These are phyloP conservation scores for Montipora capricornis DNA, from an alignment of 64 coral and sea anemone genomes.

Conservation along the genomic window DNA sequence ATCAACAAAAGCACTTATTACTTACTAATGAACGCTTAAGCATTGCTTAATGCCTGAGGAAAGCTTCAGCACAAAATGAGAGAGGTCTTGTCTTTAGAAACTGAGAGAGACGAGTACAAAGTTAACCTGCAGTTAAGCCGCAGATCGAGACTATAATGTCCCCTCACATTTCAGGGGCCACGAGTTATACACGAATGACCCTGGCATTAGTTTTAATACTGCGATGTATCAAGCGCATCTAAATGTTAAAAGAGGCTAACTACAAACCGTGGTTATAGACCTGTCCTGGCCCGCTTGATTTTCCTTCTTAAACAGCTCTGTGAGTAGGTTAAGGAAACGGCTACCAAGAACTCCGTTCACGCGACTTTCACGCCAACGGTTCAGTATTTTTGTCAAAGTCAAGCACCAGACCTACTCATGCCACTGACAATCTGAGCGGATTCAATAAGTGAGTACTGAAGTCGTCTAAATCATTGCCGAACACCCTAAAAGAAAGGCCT, in stretches of 20 bases:
- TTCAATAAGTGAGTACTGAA: background rate
- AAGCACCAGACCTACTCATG: background rate
- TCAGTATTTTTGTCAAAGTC: background rate
- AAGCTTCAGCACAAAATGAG: constrained; percentile 21
- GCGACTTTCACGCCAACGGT: background rate
- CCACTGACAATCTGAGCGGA: background rate
- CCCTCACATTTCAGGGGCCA: too few relatives aligned
- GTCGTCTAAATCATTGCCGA: background rate
- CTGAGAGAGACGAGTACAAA: background rate
- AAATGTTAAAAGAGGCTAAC: background rate
- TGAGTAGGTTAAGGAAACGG: background rate
- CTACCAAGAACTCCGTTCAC: background rate
- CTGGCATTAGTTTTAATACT: background rate
- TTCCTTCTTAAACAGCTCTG: background rate
- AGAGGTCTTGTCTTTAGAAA: background rate
- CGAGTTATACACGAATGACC: too few relatives aligned
- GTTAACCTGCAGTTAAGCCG: background rate
- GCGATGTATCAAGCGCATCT: background rate
- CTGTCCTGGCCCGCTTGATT: background rate
- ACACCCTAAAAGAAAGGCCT: background rate
- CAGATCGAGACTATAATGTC: too few relatives aligned
- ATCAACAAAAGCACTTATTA: background rate
- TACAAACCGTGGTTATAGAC: background rate
- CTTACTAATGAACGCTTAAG: background rate
- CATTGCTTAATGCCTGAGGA: background rate